A percentile compares a stretch with the other conserved stretches of the same genome.
These are phyloP conservation scores for Gorsachius goisagi DNA, from an alignment of 2,113 vertebrate genomes.

Conservation along the genomic window DNA sequence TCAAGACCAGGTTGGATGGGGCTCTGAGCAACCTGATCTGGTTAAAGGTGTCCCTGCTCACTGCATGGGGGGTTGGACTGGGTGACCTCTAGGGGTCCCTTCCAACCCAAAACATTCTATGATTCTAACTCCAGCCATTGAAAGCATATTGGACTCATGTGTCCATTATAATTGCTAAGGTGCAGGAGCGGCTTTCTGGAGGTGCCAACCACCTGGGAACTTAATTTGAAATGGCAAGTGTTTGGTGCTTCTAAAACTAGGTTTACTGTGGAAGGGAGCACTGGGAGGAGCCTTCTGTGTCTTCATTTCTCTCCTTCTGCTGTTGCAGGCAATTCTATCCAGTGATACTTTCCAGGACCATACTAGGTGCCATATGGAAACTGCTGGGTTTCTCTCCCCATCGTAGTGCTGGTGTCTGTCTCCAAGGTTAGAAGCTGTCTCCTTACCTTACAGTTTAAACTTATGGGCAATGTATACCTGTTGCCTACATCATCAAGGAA, in stretches of 20 bases:
- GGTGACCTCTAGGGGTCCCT: no score
- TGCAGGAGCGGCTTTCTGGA: not conserved
- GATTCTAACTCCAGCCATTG: not conserved
- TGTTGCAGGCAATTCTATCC: not conserved
- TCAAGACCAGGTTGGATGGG: no score
- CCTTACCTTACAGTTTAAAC: not conserved
- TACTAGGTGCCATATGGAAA: not conserved
- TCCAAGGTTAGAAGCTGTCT: not conserved
- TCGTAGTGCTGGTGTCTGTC: not conserved
- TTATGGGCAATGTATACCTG: not conserved
- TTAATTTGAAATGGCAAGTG: not conserved
- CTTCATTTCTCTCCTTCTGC: not conserved
- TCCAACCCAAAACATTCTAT: no score
- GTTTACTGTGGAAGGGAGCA: not conserved
- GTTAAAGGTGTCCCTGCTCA: no score
- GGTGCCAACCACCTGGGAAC: not conserved
- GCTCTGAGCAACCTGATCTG: no score
- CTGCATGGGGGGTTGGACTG: no score
- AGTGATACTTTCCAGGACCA: not conserved
- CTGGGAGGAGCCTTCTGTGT: not conserved
- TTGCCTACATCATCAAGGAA: not conserved
- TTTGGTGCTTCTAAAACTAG: not conserved
- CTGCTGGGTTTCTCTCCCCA: not conserved
- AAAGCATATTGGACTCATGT: accelerated
- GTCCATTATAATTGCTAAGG: not conserved